These are phyloP conservation scores for Rapana venosa DNA, from an alignment of 2,888 invertebrate species.

Conservation along the genomic window DNA sequence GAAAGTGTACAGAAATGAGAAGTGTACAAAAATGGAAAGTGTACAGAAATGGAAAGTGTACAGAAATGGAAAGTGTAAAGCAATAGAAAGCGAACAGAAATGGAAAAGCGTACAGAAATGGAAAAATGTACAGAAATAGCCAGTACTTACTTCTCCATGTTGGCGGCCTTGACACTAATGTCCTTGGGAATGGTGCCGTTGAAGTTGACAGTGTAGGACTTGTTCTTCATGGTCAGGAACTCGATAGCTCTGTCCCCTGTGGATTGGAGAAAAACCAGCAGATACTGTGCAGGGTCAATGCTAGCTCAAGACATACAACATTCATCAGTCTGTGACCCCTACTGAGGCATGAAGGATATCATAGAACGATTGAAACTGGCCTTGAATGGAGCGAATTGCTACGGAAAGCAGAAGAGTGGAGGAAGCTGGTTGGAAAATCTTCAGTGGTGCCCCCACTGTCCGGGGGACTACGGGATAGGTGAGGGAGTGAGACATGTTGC, in stretches of 20 bases:
- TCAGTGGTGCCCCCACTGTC: too few relatives aligned
- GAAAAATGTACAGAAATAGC: background rate
- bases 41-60: background rate
- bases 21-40: background rate
- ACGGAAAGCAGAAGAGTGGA: too few relatives aligned
- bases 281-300: too few relatives aligned
- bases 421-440: too few relatives aligned
- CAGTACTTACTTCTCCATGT: conserved; percentile 38
- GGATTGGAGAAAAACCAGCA: background rate
- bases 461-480: too few relatives aligned
- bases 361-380: too few relatives aligned
- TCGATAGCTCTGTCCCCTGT: conserved; percentile 35
- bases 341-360: too few relatives aligned
- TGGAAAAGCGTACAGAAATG: background rate
- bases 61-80: background rate
- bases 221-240: conserved; percentile 39
- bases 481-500: too few relatives aligned
- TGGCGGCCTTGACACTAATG: background rate
- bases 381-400: too few relatives aligned
- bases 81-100: background rate
- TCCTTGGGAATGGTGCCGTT: conserved; percentile 35
- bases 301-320: too few relatives aligned
- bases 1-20: background rate
- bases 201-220: conserved; percentile 46
- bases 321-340: too few relatives aligned